A percentile compares a stretch with the other conserved stretches of the same genome.
phyloP scores from a whole-genome alignment of 2,113 vertebrate species.

The Epinephelus cyanopodus region DNA sequence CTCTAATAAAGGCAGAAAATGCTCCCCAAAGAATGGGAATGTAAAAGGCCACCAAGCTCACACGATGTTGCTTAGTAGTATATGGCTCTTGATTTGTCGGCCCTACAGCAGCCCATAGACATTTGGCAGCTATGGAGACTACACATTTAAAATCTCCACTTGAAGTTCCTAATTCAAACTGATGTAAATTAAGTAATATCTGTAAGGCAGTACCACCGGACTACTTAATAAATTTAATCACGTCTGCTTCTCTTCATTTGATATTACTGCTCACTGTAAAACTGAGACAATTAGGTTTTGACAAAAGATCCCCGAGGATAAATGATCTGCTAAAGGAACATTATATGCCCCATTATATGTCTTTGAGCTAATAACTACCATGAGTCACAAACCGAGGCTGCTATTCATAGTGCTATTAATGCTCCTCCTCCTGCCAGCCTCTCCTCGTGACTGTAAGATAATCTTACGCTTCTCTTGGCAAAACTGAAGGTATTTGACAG shows the following conservation, averaged over 20 bases:
- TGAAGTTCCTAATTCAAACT: neutral
- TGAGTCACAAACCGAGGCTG: conserved; percentile 29
- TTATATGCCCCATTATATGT: conserved; percentile 58
- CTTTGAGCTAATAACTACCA: conserved; percentile 49
- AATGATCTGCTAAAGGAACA: conserved; percentile 62
- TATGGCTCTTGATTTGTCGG: neutral
- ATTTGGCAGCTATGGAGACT: neutral
- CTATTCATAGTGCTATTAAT: conserved; percentile 24
- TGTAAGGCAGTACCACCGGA: conserved; percentile 3
- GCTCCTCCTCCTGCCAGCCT: neutral
- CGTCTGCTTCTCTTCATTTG: conserved; percentile 40
- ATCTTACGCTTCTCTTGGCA: neutral
- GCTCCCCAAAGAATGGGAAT: neutral
- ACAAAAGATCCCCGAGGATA: conserved; percentile 64
- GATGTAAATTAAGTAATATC: conserved; percentile 19
- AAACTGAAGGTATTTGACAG: conserved; percentile 8
- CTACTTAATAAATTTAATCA: conserved; percentile 53
- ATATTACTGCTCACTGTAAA: conserved; percentile 54
- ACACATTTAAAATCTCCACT: neutral
- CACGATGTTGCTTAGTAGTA: neutral
- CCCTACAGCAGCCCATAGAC: neutral
- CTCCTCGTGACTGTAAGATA: neutral
- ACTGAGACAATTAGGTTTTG: conserved; percentile 54
- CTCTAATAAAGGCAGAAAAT: conserved; percentile 19
- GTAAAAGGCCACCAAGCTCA: neutral